Base-by-base conservation (phyloP, 1,140 invertebrate species). In the Drepana arcuata region DNA sequence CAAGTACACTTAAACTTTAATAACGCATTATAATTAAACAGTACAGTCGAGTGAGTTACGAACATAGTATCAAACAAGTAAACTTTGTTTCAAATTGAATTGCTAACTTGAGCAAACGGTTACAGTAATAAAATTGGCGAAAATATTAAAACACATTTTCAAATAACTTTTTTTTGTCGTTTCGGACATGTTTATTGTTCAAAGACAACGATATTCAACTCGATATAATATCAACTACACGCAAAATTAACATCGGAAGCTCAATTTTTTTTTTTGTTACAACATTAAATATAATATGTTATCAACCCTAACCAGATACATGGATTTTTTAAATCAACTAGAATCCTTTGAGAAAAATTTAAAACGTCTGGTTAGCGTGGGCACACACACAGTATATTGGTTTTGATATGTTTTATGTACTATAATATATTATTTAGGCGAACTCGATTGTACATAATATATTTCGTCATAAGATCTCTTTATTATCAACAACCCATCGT, bases 331-430 rank as follows among this genome's bases (percentile, higher is more conserved):
- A 7, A 18, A 7, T 10, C 12, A 27, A 33, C 10, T 13, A 35
- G 14, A 16, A 16, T n/a, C 9, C 4, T 2, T 26, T n/a, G 24
- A 7, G 6, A 6, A 26, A 6, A 6, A 26, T 7, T 21, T n/a
- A 10, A 4, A 3, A 26, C n/a, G 24, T 6, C 10, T n/a, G n/a
- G 2, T 26, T 26, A 26, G 24, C 24, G 6, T 6, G 6, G 6
- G 10, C 6, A 26, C n/a, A 26, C n/a, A 26, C 24, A 10, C 2
- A 10, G 2, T 26, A n/a, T 26, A 6, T n/a, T 26, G n/a, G 6
- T 10, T 4, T 64, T 80, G 75, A 80, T 80, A 80, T 80, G 75
- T 80, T 66, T 68, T 53, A 73, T 80, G 68, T 77, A 74, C 69
- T 75, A 79, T 72, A 64, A 44, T 58, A 67, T 61, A 59, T 51